Conservation (phyloP, 2,888 invertebrate genomes). For the Dugesia japonica region DNA sequence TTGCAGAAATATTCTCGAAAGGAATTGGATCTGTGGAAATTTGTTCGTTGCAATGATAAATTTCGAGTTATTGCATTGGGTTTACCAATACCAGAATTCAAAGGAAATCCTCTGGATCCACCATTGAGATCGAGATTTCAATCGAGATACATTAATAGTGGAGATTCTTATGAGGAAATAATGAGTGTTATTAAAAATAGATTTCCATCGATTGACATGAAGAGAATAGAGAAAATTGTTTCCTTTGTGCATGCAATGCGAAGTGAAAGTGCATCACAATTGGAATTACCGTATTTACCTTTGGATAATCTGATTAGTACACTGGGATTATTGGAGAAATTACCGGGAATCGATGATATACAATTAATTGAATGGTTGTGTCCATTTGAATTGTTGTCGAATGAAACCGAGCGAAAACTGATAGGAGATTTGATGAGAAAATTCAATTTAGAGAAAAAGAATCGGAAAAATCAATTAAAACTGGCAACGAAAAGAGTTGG, state of each 20-base stretch:
- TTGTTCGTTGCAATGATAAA: slow-evolving; percentile 76
- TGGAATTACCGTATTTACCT: not conserved
- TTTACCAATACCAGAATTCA: slow-evolving; percentile 45
- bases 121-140: slow-evolving; percentile 84
- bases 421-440: too few species aligned
- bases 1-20: slow-evolving; percentile 59
- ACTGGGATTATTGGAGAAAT: not conserved
- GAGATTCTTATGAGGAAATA: slow-evolving; percentile 50
- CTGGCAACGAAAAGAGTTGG: too few species aligned
- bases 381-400: not conserved
- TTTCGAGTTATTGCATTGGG: slow-evolving; percentile 56
- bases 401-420: too few species aligned
- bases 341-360: not conserved
- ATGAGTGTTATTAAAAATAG: too few species aligned
- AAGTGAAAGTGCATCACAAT: too few species aligned
- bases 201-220: too few species aligned
- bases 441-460: too few species aligned
- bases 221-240: too few species aligned
- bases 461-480: too few species aligned
- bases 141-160: slow-evolving; percentile 63
- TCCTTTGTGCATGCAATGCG: too few species aligned
- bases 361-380: not conserved
- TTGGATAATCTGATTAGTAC: not conserved
- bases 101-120: slow-evolving; percentile 80
- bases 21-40: slow-evolving; percentile 61